A percentile compares a stretch with the other conserved stretches of the same genome.
These are phyloP conservation scores for Pseudococcus viburni DNA, from an alignment of 2,888 invertebrate species.

Conservation along the genomic window DNA sequence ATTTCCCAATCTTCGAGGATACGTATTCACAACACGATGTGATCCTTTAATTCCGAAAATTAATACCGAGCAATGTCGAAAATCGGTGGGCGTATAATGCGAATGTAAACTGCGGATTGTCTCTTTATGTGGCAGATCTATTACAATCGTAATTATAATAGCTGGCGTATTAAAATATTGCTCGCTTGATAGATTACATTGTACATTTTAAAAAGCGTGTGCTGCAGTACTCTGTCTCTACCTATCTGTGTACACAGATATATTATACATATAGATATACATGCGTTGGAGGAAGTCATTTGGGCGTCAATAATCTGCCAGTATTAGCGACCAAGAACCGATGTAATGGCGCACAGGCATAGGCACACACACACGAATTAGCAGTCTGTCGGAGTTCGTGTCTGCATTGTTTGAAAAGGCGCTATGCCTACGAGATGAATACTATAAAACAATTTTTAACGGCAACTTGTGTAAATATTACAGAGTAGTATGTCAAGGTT, in stretches of 20 bases:
- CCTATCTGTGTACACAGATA: neutral
- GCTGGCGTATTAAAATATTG: constrained; percentile 35
- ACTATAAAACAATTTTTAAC: constrained; percentile 40
- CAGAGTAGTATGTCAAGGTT: constrained; percentile 44
- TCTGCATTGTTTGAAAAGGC: constrained; percentile 24
- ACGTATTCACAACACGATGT: constrained; percentile 4
- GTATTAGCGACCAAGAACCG: neutral
- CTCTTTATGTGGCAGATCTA: constrained; percentile 35
- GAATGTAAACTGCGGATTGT: constrained; percentile 28
- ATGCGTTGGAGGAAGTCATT: constrained; percentile 50
- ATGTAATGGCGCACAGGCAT: neutral
- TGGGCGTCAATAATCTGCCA: constrained; percentile 46
- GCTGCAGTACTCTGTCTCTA: neutral
- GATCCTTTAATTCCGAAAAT: constrained; percentile 25
- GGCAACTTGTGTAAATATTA: constrained; percentile 28
- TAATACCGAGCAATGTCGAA: constrained; percentile 5
- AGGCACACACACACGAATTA: constrained; percentile 14
- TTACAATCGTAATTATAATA: constrained; percentile 37
- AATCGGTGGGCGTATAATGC: constrained; percentile 29
- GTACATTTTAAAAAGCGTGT: neutral
- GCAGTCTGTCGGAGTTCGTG: constrained; percentile 35
- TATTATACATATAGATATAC: no score
- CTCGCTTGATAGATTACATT: constrained; percentile 53
- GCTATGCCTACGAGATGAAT: constrained; percentile 43
- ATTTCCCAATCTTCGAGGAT: neutral